A percentile compares a stretch with the other conserved stretches of the same genome.
These are phyloP conservation scores for Heteractis magnifica DNA, from an alignment of 92 coral and sea anemone species.

Conservation along the genomic window DNA sequence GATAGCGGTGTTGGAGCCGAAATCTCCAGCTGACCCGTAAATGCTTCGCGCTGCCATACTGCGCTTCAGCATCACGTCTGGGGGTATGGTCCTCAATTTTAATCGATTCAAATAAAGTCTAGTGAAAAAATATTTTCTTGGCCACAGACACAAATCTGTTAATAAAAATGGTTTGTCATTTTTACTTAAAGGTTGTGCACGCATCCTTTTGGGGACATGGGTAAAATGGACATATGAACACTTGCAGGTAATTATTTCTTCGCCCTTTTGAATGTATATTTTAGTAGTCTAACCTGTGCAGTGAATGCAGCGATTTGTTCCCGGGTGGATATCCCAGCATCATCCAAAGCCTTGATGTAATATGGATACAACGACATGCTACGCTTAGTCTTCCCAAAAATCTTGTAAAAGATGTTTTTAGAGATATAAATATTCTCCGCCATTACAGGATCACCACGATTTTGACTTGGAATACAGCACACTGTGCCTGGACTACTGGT, in stretches of 20 bases:
- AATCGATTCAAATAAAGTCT: too few species aligned
- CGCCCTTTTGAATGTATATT: background rate
- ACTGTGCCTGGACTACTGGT: slow-evolving; percentile 17
- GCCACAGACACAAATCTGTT: too few species aligned
- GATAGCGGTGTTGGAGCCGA: too few species aligned
- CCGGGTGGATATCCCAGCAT: slow-evolving; percentile 33
- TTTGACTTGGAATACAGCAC: slow-evolving; percentile 48
- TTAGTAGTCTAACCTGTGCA: slow-evolving; percentile 46
- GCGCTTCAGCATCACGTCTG: too few species aligned
- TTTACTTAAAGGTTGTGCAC: too few species aligned
- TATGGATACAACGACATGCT: slow-evolving; percentile 54
- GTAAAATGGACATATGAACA: background rate
- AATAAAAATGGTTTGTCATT: too few species aligned
- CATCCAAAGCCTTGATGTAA: slow-evolving; percentile 42
- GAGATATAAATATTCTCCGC: slow-evolving; percentile 22
- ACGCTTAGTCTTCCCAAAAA: slow-evolving; percentile 56
- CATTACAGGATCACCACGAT: slow-evolving; percentile 5
- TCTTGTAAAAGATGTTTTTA: slow-evolving; percentile 15
- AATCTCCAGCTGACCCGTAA: too few species aligned
- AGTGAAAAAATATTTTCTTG: too few species aligned
- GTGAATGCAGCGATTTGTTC: slow-evolving; percentile 49
- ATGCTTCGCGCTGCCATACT: too few species aligned
- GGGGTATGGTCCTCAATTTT: too few species aligned
- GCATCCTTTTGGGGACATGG: background rate
- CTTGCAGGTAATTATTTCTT: background rate